A percentile compares a stretch with the other conserved stretches of the same genome.
Conservation (phyloP, 2,113 vertebrate genomes). For the Ailuropoda melanoleuca region DNA sequence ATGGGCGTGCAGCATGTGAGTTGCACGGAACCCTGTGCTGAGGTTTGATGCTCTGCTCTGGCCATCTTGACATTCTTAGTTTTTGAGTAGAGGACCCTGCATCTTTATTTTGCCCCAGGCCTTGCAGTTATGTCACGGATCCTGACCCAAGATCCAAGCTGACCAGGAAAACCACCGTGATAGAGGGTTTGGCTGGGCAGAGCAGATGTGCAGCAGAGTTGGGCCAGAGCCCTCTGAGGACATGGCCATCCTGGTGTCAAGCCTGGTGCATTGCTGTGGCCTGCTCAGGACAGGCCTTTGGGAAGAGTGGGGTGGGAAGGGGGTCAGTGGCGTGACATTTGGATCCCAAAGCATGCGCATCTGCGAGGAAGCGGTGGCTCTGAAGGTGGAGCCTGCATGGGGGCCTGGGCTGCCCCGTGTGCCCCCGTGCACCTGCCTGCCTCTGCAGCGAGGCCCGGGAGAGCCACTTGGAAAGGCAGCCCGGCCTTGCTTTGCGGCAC, state of each 20-base stretch:
- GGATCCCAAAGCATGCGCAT: accelerated
- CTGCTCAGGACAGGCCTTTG: not conserved
- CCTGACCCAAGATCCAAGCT: not conserved
- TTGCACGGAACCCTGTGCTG: not conserved
- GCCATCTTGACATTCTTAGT: not conserved
- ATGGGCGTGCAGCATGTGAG: accelerated
- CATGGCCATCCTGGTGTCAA: accelerated
- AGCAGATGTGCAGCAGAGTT: not conserved
- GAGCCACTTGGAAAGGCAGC: not conserved
- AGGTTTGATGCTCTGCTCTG: not conserved
- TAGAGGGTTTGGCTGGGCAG: not conserved
- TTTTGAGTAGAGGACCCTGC: not conserved
- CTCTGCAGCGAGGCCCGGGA: not conserved
- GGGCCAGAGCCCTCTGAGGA: not conserved
- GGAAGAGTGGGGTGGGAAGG: not conserved
- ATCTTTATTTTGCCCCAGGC: not conserved
- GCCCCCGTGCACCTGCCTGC: not conserved
- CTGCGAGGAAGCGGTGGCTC: not conserved
- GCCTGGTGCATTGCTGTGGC: accelerated
- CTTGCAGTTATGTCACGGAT: not conserved
- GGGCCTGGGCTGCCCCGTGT: not conserved
- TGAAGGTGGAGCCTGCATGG: accelerated
- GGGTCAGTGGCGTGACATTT: not conserved
- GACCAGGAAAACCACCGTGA: accelerated
- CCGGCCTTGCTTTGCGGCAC: not conserved